Evolutionary conservation across 2,797 vertebrate species (phyloP).

Genomic region (Peromyscus eremicus): DNA sequence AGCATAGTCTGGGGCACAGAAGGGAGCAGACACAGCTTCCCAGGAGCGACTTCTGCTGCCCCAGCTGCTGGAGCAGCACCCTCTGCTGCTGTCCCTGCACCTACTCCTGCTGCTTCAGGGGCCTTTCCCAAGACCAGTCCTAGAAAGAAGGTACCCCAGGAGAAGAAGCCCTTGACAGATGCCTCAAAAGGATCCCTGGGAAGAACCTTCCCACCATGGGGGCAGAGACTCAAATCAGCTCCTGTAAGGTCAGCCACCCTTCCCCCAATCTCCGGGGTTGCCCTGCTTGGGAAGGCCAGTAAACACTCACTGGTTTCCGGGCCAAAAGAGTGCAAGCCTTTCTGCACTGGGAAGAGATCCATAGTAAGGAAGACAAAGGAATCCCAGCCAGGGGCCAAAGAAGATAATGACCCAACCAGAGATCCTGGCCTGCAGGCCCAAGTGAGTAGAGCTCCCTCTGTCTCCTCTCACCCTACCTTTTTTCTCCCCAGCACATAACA

Average conservation of each 20-base stretch:
- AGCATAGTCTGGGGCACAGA: neutral
- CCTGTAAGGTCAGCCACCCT: neutral
- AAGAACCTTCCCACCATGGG: neutral
- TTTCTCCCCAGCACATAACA: neutral
- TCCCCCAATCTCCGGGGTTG: neutral
- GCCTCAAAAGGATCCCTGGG: neutral
- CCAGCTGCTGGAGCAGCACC: too few relatives aligned
- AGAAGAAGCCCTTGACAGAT: too few relatives aligned
- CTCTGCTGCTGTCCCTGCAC: neutral
- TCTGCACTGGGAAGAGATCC: neutral
- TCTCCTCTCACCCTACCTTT: neutral
- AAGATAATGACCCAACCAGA: neutral
- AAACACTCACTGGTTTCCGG: fast-evolving
- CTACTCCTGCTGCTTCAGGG: fast-evolving
- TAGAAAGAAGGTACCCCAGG: too few relatives aligned
- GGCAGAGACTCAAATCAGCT: neutral
- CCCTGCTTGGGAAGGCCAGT: neutral
- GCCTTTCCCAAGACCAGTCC: neutral
- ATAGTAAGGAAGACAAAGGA: neutral
- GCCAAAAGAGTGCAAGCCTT: neutral
- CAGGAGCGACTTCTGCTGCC: too few relatives aligned
- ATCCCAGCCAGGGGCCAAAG: neutral
- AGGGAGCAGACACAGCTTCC: neutral
- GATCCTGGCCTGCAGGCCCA: neutral
- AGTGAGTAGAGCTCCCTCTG: neutral